Base-by-base conservation (phyloP, 1,140 invertebrate species). In the Danaus plexippus region DNA sequence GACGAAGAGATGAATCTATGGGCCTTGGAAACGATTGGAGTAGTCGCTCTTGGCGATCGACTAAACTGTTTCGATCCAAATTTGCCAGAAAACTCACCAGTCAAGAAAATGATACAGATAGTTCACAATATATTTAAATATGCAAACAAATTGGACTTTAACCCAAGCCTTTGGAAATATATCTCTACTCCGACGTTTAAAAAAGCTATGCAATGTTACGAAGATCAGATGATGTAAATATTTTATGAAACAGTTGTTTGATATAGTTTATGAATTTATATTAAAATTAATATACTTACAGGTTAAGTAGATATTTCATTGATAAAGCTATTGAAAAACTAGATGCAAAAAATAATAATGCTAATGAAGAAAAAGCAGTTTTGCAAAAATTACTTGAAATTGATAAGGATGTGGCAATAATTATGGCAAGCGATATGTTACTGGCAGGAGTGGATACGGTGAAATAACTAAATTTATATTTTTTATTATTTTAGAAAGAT, bases 401-500 rank as follows among this genome's bases (percentile, higher is more conserved):
- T 11, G 82, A 88, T 67, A 74, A 81, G 63, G 78, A 77, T 75
- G 85, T 84, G 40, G 90, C 90, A 1, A 67, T 85, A 15, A 82
- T 89, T 1, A 92, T 94, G 89, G 89, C 90, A 6, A 83, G 90
- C 56, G 93, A 94, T 73, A 91, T 92, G 88, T 56, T 94, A 15
- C 83, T 92, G 46, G 92, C 91, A 9, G 92, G 92, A 47, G 88
- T 94, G 40, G 92, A 94, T 80, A 94, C 92, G 63, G 91, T 92
- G n/a, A n/a, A n/a, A n/a, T n/a, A n/a, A n/a, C n/a, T n/a, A n/a
- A n/a, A n/a, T n/a, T n/a, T n/a, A n/a, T n/a, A n/a, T n/a, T n/a
- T n/a, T n/a, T n/a, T n/a, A n/a, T n/a, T n/a, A n/a, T n/a, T n/a
- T n/a, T n/a, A n/a, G n/a, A n/a, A n/a, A n/a, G n/a, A n/a, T n/a